phyloP scores from a whole-genome alignment of 2,888 invertebrate species.

The Pyralis farinalis region DNA sequence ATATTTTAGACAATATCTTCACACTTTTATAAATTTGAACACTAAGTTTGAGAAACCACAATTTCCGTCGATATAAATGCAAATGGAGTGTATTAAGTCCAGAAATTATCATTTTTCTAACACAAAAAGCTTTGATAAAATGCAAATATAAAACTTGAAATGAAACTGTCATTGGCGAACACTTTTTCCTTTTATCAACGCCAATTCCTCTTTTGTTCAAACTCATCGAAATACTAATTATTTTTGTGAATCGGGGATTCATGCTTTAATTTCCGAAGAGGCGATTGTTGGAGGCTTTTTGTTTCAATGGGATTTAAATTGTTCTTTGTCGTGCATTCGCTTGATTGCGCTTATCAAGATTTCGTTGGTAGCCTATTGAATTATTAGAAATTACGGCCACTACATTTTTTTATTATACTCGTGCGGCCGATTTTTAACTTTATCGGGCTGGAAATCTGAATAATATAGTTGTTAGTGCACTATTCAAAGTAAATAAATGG shows the following conservation, averaged over 20 bases:
- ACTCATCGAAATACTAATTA: constrained; percentile 51
- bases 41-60: not conserved
- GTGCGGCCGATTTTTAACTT: constrained; percentile 8
- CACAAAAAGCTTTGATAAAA: constrained; percentile 30
- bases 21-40: too few relatives aligned
- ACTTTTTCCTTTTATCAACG: constrained; percentile 35
- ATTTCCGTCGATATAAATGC: constrained; percentile 32
- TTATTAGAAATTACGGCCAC: constrained; percentile 12
- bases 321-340: constrained; percentile 51
- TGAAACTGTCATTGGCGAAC: constrained; percentile 30
- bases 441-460: constrained; percentile 14
- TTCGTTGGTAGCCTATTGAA: constrained; percentile 20
- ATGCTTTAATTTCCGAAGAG: constrained; percentile 54
- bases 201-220: constrained; percentile 47
- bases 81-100: constrained; percentile 32
- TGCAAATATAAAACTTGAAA: constrained; percentile 43
- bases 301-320: constrained; percentile 51
- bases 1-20: too few relatives aligned
- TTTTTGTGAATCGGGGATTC: constrained; percentile 50
- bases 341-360: constrained; percentile 46
- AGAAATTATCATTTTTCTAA: constrained; percentile 35
- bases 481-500: too few relatives aligned
- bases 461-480: constrained; percentile 17
- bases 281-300: constrained; percentile 34
- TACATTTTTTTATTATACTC: not conserved